Base-by-base conservation (phyloP, 2,113 vertebrate genomes). In the Poicephalus meyeri region DNA sequence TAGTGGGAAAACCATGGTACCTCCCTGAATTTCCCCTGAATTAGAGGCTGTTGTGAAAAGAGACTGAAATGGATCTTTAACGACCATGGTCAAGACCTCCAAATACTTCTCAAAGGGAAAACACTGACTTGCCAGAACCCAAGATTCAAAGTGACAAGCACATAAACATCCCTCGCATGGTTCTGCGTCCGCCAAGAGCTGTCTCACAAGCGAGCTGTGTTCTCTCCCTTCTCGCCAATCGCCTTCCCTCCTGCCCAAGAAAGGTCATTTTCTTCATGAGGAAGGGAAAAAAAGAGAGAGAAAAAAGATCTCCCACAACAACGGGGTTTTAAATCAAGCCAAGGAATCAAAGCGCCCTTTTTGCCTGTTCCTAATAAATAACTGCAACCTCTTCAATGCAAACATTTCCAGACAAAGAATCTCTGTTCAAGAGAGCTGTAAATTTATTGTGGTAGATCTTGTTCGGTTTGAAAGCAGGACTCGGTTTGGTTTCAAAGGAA, bases 181-280 rank as follows among this genome's bases (percentile, higher is more conserved):
- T 20, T 94, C 71, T 61, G 33, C 21, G 28, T 66, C 29, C 83
- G 95, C 89, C 95, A 96, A 95, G 91, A 92, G 44, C 72, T 33
- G 1, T 96, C 95, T 93, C 88, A 95, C 82, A 87, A 88, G 89
- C 1, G 9, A 78, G 76, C 47, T 85, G 42, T 71, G 68, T 37
- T 80, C 65, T 29, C 56, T 92, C 42, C 56, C 35, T 65, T 61
- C 41, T 93, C 3, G 5, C 66, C 83, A 72, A 35, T 79, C 44
- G n/a, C 65, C 41, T 72, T 94, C 61, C 65, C 79, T 83, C 33
- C 79, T 96, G 95, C 89, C 94, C 93, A 97, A 97, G 96, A 97
- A 97, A 97, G 95, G 89, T 92, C 44, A 95, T 96, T 96, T 97
- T 96, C 92, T 95, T 94, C 86, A 85, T 56, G 89, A 42, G 55